Percentiles rank a stretch among this genome's conserved stretches.
These are phyloP conservation scores for Eueremaeus valkanovi DNA, from an alignment of 2,888 invertebrate genomes.

Conservation along the genomic window DNA sequence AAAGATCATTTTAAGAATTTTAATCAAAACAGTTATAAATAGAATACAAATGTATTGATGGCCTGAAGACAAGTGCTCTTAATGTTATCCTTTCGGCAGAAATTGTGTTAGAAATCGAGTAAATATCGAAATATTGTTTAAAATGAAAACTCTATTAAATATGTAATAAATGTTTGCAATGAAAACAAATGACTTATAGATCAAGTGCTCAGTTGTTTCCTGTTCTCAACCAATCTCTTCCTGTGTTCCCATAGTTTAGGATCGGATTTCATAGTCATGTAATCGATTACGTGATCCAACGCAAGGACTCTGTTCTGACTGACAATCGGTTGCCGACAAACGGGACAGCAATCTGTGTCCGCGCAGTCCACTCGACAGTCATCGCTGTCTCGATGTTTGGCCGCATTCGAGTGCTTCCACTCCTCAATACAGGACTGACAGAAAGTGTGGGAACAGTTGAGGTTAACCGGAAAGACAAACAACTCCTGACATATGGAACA, in stretches of 20 bases:
- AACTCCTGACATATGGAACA: conserved; percentile 37
- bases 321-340: conserved; percentile 28
- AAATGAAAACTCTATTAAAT: too few species aligned
- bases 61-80: too few species aligned
- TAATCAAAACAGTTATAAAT: too few species aligned
- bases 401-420: conserved; percentile 21
- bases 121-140: too few species aligned
- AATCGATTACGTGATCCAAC: conserved; percentile 30
- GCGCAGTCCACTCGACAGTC: neutral
- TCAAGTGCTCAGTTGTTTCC: neutral
- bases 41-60: too few species aligned
- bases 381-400: neutral
- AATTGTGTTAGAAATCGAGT: too few species aligned
- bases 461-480: neutral
- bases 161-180: too few species aligned
- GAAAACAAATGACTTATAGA: too few species aligned
- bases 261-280: neutral
- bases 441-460: conserved; percentile 40
- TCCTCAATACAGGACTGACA: conserved; percentile 34
- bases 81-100: too few species aligned
- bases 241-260: neutral
- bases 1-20: too few species aligned
- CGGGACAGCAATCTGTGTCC: conserved; percentile 31
- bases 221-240: neutral
- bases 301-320: neutral